Evolutionary conservation across 2,113 vertebrate species (phyloP).

Genomic region (Nyctibius bracteatus): DNA sequence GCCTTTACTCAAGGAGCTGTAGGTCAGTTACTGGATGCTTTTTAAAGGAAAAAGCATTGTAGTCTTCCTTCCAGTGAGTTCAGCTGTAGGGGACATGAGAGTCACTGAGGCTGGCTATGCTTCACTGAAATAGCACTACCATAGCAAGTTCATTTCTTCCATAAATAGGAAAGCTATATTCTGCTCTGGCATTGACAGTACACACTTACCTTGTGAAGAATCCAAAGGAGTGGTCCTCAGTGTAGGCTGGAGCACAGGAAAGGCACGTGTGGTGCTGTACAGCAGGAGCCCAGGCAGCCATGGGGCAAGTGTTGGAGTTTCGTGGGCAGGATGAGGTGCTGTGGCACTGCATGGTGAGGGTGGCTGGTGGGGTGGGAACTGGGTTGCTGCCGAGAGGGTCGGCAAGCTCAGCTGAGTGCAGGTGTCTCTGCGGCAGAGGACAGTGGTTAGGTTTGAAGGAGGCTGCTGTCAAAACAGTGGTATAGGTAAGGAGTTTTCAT

Average conservation of each 20-base stretch:
- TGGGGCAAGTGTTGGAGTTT: neutral
- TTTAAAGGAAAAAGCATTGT: neutral
- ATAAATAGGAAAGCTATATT: neutral
- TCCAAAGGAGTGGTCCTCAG: neutral
- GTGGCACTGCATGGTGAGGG: fast-evolving
- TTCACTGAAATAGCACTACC: neutral
- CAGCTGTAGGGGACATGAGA: neutral
- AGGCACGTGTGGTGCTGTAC: fast-evolving
- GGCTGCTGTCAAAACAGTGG: neutral
- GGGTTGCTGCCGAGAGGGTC: fast-evolving
- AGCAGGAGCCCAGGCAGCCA: neutral
- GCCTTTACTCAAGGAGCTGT: neutral
- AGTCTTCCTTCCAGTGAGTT: neutral
- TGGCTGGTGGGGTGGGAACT: neutral
- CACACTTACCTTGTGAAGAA: neutral
- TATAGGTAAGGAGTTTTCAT: neutral
- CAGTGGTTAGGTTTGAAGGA: neutral
- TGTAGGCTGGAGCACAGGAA: neutral
- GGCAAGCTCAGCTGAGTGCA: neutral
- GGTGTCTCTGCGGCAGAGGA: fast-evolving
- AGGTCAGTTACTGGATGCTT: neutral
- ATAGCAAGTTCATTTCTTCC: neutral
- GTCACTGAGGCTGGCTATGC: neutral
- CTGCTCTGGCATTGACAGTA: neutral
- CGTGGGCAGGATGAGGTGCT: fast-evolving